Conservation (phyloP, 2,113 vertebrate genomes). For the Coregonus clupeaformis region DNA sequence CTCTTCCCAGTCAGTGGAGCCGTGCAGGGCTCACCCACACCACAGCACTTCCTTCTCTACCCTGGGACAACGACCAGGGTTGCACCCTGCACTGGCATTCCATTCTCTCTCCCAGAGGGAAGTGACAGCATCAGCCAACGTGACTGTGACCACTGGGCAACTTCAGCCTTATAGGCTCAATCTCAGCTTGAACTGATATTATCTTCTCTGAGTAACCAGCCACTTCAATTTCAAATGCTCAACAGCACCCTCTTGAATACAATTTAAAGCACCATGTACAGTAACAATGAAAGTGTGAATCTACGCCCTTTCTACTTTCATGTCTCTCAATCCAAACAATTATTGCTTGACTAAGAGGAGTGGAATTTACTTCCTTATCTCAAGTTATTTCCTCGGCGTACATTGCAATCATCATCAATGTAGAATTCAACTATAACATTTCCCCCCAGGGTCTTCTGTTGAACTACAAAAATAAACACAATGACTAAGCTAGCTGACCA, state of each 20-base stretch:
- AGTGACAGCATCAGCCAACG: conserved; percentile 7
- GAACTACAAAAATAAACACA: background rate
- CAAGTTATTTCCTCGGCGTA: conserved; percentile 15
- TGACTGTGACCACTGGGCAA: background rate
- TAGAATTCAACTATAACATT: conserved; percentile 12
- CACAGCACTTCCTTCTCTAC: background rate
- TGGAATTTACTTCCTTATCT: conserved; percentile 25
- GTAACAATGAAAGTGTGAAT: conserved; percentile 8
- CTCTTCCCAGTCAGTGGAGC: background rate
- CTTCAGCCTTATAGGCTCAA: background rate
- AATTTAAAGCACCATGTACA: background rate
- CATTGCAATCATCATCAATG: conserved; percentile 19
- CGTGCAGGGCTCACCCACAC: background rate
- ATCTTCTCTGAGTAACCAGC: background rate
- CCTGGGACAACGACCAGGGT: background rate
- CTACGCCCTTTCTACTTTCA: conserved; percentile 23
- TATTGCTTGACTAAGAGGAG: conserved; percentile 9
- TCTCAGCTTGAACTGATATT: background rate
- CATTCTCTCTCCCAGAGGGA: background rate
- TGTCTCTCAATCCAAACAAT: conserved; percentile 27
- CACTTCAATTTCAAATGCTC: background rate
- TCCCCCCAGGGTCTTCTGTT: background rate
- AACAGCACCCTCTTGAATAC: too few species aligned
- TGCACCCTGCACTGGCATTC: conserved; percentile 15
- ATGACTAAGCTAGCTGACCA: conserved; percentile 19